phyloP scores from a whole-genome alignment of 2,113 vertebrate genomes.

The Pampusana beccarii region DNA sequence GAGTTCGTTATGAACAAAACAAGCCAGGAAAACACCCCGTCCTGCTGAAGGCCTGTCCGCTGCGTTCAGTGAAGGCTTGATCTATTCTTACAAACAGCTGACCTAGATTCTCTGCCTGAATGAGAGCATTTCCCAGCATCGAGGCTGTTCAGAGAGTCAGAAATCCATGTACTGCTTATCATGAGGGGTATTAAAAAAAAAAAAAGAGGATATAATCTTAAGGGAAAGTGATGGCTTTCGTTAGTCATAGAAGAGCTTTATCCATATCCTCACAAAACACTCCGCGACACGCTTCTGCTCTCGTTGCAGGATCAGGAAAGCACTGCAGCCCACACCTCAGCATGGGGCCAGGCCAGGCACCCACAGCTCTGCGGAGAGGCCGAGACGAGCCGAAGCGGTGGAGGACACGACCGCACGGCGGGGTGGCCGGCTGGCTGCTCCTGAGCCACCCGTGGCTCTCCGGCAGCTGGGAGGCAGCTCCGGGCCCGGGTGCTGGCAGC shows the following conservation, averaged over 20 bases:
- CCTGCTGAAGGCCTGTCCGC: background rate
- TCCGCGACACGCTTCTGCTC: background rate
- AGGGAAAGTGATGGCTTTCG: background rate
- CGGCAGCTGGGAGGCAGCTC: background rate
- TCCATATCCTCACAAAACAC: background rate
- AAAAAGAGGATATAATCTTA: background rate
- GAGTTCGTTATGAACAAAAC: background rate
- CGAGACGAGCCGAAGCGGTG: background rate
- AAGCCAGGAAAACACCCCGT: background rate
- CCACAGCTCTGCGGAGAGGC: background rate
- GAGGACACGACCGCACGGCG: rapidly evolving
- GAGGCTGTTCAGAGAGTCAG: background rate
- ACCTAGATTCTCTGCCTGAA: conserved; percentile 71
- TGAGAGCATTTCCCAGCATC: conserved; percentile 43
- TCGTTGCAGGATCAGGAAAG: background rate
- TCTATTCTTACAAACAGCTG: conserved; percentile 58
- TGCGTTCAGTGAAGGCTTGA: background rate
- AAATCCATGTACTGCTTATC: conserved; percentile 8
- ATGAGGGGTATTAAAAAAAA: background rate
- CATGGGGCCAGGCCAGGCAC: background rate
- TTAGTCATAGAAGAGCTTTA: background rate
- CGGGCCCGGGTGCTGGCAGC: background rate
- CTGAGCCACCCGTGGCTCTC: background rate
- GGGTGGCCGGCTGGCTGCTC: background rate
- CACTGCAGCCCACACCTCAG: background rate